phyloP scores from a whole-genome alignment of 2,888 invertebrate species.

The Marasmarcha lunaedactyla region DNA sequence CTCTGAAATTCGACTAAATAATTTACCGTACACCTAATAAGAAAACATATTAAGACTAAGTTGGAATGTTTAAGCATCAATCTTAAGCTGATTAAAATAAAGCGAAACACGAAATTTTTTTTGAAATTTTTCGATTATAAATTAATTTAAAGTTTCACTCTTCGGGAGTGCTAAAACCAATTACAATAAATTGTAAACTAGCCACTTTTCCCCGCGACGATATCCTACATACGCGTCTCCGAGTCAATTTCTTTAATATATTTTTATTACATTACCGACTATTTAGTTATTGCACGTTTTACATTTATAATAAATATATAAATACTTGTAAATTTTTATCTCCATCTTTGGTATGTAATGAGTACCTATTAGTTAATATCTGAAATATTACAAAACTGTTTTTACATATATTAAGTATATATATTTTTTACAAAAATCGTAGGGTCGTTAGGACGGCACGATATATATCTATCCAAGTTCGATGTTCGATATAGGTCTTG shows the following conservation, averaged over 20 bases:
- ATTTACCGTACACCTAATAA: constrained; percentile 41
- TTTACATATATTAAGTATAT: constrained; percentile 59
- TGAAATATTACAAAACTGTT: constrained; percentile 69
- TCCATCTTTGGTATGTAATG: constrained; percentile 66
- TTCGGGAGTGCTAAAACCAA: constrained; percentile 39
- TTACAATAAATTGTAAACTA: constrained; percentile 64
- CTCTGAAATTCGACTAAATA: constrained; percentile 55
- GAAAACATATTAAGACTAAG: constrained; percentile 48
- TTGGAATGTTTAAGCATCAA: constrained; percentile 46
- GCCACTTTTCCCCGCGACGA: constrained; percentile 23
- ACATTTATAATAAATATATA: constrained; percentile 70
- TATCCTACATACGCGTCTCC: constrained; percentile 32
- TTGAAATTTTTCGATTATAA: constrained; percentile 22
- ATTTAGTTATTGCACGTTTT: constrained; percentile 71
- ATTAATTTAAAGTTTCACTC: constrained; percentile 19
- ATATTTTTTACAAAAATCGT: constrained; percentile 68
- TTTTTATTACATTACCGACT: constrained; percentile 66
- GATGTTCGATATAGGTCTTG: constrained; percentile 63
- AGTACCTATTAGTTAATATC: constrained; percentile 63
- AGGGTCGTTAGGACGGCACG: constrained; percentile 71
- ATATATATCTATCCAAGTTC: constrained; percentile 67
- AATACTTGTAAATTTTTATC: constrained; percentile 67
- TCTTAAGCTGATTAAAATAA: constrained; percentile 44
- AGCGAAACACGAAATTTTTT: constrained; percentile 25
- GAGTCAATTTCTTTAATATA: constrained; percentile 59